Percentiles rank a stretch among this genome's conserved stretches.
phyloP scores from a whole-genome alignment of 2,113 vertebrate species.

The Lamprotornis superbus region DNA sequence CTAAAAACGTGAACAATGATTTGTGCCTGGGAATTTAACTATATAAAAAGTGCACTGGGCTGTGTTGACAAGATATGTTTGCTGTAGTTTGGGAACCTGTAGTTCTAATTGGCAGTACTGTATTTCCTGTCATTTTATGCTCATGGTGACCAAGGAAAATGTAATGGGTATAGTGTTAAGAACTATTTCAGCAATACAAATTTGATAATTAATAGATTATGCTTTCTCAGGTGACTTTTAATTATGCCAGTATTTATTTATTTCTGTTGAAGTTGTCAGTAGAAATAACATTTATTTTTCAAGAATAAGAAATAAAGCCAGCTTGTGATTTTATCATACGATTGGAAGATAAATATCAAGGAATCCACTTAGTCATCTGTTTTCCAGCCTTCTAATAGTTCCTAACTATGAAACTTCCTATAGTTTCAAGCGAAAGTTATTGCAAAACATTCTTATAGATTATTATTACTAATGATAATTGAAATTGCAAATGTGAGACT shows the following conservation, averaged over 20 bases:
- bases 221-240: slow-evolving; percentile 6
- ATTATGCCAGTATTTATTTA: slow-evolving; percentile 4
- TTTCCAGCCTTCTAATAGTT: not conserved
- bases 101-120: not conserved
- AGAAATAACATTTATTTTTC: slow-evolving; percentile 30
- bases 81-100: not conserved
- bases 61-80: not conserved
- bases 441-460: not conserved
- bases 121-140: not conserved
- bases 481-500: not conserved
- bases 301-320: not conserved
- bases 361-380: not conserved
- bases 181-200: not conserved
- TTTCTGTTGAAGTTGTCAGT: not conserved
- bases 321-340: not conserved
- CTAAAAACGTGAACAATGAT: not conserved
- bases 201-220: not conserved
- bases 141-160: not conserved
- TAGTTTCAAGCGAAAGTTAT: not conserved
- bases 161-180: not conserved
- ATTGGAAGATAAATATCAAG: not conserved
- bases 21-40: not conserved
- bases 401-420: not conserved
- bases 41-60: not conserved
- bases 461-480: not conserved